phyloP scores from a whole-genome alignment of 2,888 invertebrate genomes.

The Tanytarsus gracilentus region DNA sequence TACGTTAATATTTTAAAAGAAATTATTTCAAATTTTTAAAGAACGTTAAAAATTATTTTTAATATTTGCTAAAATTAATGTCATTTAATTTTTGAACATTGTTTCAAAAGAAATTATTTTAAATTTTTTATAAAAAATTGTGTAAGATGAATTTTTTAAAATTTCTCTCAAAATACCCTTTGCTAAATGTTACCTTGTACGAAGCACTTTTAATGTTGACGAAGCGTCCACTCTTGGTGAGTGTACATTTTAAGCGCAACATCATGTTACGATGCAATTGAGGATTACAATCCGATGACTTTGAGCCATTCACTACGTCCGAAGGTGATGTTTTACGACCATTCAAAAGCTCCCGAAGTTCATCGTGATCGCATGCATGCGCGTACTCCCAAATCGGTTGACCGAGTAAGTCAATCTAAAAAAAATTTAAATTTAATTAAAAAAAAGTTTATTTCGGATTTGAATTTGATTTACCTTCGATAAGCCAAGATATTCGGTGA shows the following conservation, averaged over 20 bases:
- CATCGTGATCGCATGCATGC: slow-evolving; percentile 92
- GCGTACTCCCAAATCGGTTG: slow-evolving; percentile 89
- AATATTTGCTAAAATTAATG: too few relatives aligned
- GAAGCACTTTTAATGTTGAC: slow-evolving; percentile 92
- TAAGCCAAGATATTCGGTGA: slow-evolving; percentile 81
- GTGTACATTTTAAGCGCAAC: slow-evolving; percentile 78
- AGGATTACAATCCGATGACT: slow-evolving; percentile 32
- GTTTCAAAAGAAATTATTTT: background rate
- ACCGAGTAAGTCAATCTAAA: slow-evolving; percentile 91
- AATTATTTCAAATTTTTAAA: too few relatives aligned
- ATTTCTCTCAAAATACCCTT: background rate
- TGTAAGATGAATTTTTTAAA: background rate
- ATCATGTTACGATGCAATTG: slow-evolving; percentile 41
- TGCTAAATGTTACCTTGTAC: slow-evolving; percentile 66
- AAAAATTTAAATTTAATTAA: slow-evolving; percentile 32
- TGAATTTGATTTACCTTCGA: slow-evolving; percentile 59
- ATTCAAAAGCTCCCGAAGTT: slow-evolving; percentile 59
- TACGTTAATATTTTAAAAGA: too few relatives aligned
- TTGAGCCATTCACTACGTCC: slow-evolving; percentile 30
- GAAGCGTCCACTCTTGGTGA: slow-evolving; percentile 89
- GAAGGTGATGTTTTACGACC: slow-evolving; percentile 34
- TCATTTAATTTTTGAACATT: too few relatives aligned
- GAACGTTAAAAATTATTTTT: too few relatives aligned
- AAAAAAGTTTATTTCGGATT: slow-evolving; percentile 15
- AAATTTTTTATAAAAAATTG: background rate